A percentile compares a stretch with the other conserved stretches of the same genome.
These are phyloP conservation scores for Pseudomyrmex flavicornis DNA, from an alignment of 1,140 invertebrate genomes.

Conservation along the genomic window DNA sequence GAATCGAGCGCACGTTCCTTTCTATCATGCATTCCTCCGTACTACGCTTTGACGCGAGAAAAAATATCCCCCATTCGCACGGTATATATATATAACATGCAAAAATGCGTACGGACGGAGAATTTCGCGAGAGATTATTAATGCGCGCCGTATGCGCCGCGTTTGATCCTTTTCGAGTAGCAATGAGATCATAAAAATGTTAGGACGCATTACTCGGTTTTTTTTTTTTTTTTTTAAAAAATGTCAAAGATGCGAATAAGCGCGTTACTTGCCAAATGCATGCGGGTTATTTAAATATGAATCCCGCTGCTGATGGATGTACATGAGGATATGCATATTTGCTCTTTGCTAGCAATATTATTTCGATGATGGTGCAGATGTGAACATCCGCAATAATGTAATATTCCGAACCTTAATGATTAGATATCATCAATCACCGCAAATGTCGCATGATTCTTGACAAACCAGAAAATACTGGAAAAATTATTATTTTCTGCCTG, in stretches of 20 bases:
- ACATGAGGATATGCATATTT: constrained; percentile 1
- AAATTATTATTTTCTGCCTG: not conserved
- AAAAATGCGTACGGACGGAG: not conserved
- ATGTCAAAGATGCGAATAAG: not conserved
- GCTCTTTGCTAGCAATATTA: constrained; percentile 16
- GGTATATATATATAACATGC: not conserved
- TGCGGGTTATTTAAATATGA: constrained; percentile 33
- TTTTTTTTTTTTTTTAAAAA: not conserved
- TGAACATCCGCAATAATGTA: not conserved
- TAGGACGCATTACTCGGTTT: not conserved
- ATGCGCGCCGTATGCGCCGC: not conserved
- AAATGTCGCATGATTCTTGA: not conserved
- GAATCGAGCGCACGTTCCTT: constrained; percentile 19
- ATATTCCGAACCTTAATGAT: not conserved
- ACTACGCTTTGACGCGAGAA: not conserved
- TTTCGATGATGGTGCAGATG: not conserved
- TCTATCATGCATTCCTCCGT: not conserved
- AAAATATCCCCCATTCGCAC: not conserved
- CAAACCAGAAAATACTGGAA: not conserved
- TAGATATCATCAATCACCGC: not conserved
- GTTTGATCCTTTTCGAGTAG: constrained; percentile 6
- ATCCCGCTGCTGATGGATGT: constrained; percentile 47
- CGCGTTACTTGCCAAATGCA: constrained; percentile 21
- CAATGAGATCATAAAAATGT: constrained; percentile 23
- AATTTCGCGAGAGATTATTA: constrained; percentile 25